Evolutionary conservation across 2,888 invertebrate genomes (phyloP).

Genomic region (Ditula angustiorana): DNA sequence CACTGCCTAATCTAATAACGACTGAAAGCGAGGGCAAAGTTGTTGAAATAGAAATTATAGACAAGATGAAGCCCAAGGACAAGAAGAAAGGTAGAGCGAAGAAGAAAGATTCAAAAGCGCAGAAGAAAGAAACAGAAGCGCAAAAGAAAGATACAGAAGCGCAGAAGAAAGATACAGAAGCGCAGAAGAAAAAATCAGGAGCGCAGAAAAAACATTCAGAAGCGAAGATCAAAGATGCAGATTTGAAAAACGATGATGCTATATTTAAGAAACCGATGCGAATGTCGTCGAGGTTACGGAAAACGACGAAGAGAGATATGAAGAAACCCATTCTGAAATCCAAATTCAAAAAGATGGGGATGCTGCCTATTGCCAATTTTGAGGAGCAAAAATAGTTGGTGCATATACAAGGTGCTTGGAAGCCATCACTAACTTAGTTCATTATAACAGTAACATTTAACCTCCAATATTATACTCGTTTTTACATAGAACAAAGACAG

Average conservation of each 20-base stretch:
- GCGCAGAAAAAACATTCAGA: neutral
- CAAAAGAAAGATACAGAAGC: neutral
- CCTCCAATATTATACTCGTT: too few species aligned
- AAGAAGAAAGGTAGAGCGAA: neutral
- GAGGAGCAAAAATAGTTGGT: conserved; percentile 30
- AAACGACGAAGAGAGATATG: conserved; percentile 47
- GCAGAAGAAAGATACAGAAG: neutral
- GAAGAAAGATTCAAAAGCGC: neutral
- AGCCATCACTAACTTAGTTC: too few species aligned
- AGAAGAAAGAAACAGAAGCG: conserved; percentile 11
- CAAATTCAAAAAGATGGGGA: conserved; percentile 60
- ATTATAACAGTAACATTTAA: too few species aligned
- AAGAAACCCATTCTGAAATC: conserved; percentile 56
- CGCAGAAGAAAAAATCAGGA: neutral
- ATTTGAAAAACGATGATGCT: neutral
- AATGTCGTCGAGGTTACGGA: conserved; percentile 34
- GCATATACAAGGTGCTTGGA: neutral
- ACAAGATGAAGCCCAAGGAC: conserved; percentile 41
- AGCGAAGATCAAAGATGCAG: too few species aligned
- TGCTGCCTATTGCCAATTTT: conserved; percentile 59
- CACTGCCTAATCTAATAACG: conserved; percentile 47
- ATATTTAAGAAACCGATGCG: conserved; percentile 11
- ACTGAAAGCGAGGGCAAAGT: conserved; percentile 42
- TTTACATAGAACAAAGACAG: too few species aligned
- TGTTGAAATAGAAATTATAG: conserved; percentile 56